A percentile compares a stretch with the other conserved stretches of the same genome.
Evolutionary conservation across 1,140 invertebrate species (phyloP).

Genomic region (Chionoecetes opilio): DNA sequence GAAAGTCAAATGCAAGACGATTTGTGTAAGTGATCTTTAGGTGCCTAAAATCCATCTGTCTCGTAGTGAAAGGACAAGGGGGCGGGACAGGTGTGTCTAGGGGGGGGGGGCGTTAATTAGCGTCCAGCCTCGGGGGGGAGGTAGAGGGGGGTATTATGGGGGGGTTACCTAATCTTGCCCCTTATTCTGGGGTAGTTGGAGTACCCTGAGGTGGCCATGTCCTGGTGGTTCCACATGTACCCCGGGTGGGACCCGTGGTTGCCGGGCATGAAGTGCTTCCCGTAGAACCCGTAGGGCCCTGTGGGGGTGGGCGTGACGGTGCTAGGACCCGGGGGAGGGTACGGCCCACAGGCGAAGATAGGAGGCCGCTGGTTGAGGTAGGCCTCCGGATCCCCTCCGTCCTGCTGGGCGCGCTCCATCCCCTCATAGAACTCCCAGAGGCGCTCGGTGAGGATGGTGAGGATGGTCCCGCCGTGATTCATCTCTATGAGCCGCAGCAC

Average conservation of each 20-base stretch:
- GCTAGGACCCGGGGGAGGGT: conserved; percentile 71
- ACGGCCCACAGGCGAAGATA: conserved; percentile 79
- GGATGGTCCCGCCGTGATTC: conserved; percentile 84
- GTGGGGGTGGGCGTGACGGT: conserved; percentile 78
- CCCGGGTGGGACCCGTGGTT: conserved; percentile 78
- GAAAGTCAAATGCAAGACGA: too few species aligned
- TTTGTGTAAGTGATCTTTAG: too few species aligned
- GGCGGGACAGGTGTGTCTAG: neutral
- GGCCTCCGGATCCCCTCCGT: conserved; percentile 80
- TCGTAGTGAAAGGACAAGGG: neutral
- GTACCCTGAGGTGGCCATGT: conserved; percentile 79
- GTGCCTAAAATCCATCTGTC: neutral
- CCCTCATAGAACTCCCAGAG: conserved; percentile 81
- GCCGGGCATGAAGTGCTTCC: conserved; percentile 80
- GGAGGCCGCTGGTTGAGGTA: conserved; percentile 79
- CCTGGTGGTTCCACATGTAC: conserved; percentile 81
- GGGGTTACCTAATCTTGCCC: conserved; percentile 81
- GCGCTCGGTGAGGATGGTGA: conserved; percentile 82
- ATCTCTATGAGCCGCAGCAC: conserved; percentile 84
- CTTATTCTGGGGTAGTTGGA: conserved; percentile 80
- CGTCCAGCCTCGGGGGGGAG: neutral
- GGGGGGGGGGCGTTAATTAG: neutral
- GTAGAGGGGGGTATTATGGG: neutral
- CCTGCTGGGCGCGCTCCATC: conserved; percentile 80
- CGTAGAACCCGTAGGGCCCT: conserved; percentile 79